Conservation (phyloP, 2,888 invertebrate species). For the Macaria notata region DNA sequence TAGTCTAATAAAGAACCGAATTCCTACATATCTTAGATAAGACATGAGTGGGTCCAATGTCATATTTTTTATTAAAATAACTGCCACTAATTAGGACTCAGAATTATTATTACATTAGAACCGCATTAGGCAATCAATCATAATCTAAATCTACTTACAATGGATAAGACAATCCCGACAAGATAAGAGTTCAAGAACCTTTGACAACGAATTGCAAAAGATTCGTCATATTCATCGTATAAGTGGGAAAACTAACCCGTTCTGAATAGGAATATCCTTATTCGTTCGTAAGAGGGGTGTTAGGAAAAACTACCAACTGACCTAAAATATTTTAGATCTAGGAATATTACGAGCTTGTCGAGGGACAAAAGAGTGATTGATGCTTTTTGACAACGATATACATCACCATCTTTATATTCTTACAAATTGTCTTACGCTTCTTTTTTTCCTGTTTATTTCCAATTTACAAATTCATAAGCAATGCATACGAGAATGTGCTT, state of each 20-base stretch:
- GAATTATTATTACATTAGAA: background rate
- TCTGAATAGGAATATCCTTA: conserved; percentile 18
- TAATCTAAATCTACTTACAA: background rate
- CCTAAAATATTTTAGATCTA: background rate
- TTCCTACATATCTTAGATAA: too few species aligned
- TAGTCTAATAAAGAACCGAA: too few species aligned
- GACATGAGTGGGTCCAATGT: too few species aligned
- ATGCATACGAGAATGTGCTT: background rate
- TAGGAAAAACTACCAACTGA: background rate
- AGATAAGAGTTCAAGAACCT: background rate
- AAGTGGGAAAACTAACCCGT: conserved; percentile 4
- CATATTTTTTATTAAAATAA: too few species aligned
- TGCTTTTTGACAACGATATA: too few species aligned
- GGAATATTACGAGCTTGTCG: too few species aligned
- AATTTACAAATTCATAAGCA: background rate
- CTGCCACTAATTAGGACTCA: too few species aligned
- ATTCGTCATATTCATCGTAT: conserved; percentile 10
- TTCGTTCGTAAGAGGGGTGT: background rate
- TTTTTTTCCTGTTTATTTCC: too few species aligned
- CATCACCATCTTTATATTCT: too few species aligned
- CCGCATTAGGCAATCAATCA: background rate
- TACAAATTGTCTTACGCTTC: too few species aligned
- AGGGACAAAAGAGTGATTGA: too few species aligned
- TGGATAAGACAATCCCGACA: background rate
- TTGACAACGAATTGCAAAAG: conserved; percentile 1